Evolutionary conservation across 2,113 vertebrate species (phyloP).

Genomic region (Xiphophorus maculatus): DNA sequence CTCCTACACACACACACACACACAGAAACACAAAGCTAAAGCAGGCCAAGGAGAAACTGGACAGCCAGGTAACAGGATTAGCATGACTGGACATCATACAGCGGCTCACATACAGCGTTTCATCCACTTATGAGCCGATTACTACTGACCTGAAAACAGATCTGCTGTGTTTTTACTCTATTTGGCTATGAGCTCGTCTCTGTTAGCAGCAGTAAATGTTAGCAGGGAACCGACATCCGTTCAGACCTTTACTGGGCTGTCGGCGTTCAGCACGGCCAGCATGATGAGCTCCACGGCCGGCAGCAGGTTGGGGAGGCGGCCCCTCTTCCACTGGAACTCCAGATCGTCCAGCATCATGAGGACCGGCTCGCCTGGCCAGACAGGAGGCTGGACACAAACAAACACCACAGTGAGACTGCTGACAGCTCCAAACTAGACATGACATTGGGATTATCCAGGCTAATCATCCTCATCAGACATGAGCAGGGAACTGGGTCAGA

Average conservation of each 20-base stretch:
- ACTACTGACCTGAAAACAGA: not conserved
- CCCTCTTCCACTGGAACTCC: conserved; percentile 82
- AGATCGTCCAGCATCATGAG: conserved; percentile 81
- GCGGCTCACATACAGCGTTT: not conserved
- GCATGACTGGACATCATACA: not conserved
- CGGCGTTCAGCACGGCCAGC: conserved; percentile 68
- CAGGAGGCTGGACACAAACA: conserved; percentile 50
- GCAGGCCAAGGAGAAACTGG: conserved; percentile 15
- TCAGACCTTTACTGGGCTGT: conserved; percentile 70
- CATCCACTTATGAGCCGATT: not conserved
- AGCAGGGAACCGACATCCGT: not conserved
- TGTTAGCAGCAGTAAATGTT: not conserved
- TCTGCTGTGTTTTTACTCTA: not conserved
- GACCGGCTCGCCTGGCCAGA: conserved; percentile 79
- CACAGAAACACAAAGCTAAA: conserved; percentile 17
- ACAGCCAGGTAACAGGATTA: conserved; percentile 27
- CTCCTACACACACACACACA: conserved; percentile 60
- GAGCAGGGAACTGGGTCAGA: conserved; percentile 53
- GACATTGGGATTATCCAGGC: conserved; percentile 6
- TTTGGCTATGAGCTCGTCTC: not conserved
- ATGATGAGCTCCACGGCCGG: conserved; percentile 80
- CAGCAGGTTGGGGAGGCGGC: conserved; percentile 73
- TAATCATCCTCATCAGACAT: conserved; percentile 58
- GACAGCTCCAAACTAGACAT: not conserved
- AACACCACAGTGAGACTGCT: not conserved